Conservation (phyloP, 1,140 invertebrate species). For the Caenorhabditis brenneri region DNA sequence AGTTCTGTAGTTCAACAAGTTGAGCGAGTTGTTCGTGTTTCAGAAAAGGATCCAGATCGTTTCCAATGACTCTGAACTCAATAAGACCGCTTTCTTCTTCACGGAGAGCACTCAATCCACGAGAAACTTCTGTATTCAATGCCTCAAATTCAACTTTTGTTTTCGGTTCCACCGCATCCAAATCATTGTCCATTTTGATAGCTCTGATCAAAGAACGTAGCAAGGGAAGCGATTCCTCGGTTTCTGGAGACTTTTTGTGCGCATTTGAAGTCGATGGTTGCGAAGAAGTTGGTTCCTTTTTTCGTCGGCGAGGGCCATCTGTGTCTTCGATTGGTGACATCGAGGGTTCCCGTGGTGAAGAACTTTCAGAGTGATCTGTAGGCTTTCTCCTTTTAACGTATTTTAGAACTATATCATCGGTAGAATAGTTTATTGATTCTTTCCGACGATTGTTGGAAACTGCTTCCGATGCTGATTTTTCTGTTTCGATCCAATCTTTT, state of each 20-base stretch:
- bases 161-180: constrained; percentile 22
- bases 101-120: not conserved
- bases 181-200: not conserved
- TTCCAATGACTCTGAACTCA: constrained; percentile 22
- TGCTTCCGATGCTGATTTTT: not conserved
- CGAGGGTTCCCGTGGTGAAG: not conserved
- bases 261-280: not conserved
- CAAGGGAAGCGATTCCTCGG: not conserved
- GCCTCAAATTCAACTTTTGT: constrained; percentile 21
- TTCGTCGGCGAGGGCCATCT: not conserved
- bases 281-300: not conserved
- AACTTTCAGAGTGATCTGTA: constrained; percentile 17
- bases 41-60: constrained; percentile 30
- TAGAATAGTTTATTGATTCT: not conserved
- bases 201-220: not conserved
- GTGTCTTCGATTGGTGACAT: not conserved
- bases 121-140: constrained; percentile 11
- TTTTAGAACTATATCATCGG: not conserved
- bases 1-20: constrained; percentile 90
- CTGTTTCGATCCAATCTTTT: not conserved
- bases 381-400: not conserved
- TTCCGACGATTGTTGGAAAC: not conserved
- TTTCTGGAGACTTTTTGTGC: constrained; percentile 12
- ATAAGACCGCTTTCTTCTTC: constrained; percentile 30
- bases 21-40: constrained; percentile 75